Percentiles rank a stretch among this genome's conserved stretches.
phyloP scores from a whole-genome alignment of 2,888 invertebrate genomes.

The Pedicia rivosa region DNA sequence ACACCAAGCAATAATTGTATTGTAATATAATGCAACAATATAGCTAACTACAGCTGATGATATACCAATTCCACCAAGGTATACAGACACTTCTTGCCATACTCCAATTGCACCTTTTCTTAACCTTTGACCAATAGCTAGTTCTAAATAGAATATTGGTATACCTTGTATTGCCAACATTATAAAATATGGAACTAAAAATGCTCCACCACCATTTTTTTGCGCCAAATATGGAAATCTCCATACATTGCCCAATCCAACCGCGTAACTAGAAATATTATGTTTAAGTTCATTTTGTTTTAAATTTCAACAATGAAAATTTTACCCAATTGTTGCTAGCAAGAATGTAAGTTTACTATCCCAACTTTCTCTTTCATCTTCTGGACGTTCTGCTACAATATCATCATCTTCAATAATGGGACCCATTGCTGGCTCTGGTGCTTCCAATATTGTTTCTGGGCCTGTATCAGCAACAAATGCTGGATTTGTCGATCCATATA shows the following conservation, averaged over 20 bases:
- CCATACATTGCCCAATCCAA: constrained; percentile 91
- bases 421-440: constrained; percentile 16
- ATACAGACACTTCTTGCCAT: constrained; percentile 87
- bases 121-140: constrained; percentile 86
- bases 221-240: constrained; percentile 89
- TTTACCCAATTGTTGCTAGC: constrained; percentile 69
- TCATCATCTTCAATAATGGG: constrained; percentile 17
- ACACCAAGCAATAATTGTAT: constrained; percentile 97
- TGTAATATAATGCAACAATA: constrained; percentile 92
- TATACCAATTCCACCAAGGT: constrained; percentile 76
- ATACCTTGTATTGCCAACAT: constrained; percentile 91
- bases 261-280: constrained; percentile 47
- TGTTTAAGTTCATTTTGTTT: not conserved
- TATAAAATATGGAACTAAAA: constrained; percentile 88
- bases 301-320: not conserved
- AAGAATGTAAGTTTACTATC: constrained; percentile 85
- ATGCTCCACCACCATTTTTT: constrained; percentile 93
- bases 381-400: constrained; percentile 53
- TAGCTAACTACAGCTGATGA: constrained; percentile 93
- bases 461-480: constrained; percentile 42
- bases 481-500: constrained; percentile 77
- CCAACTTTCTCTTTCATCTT: constrained; percentile 76
- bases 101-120: constrained; percentile 90
- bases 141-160: constrained; percentile 89
- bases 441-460: constrained; percentile 9